Evolutionary conservation across 2,797 vertebrate species (phyloP).

Genomic region (Myotis pilosus): DNA sequence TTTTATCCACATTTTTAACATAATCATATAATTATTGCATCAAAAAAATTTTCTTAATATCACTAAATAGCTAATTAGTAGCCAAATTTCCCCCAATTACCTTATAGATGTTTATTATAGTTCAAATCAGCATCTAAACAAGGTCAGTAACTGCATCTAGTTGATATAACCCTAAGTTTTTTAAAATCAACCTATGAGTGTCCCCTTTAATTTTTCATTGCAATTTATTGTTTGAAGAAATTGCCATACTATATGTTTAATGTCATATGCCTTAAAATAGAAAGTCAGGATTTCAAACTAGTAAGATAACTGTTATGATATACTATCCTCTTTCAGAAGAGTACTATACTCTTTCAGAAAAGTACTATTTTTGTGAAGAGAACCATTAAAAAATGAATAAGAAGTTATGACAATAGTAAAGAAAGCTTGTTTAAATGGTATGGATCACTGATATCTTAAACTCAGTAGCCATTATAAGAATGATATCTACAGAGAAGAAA

Average conservation of each 20-base stretch:
- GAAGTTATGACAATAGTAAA: not conserved
- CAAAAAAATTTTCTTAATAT: constrained; percentile 20
- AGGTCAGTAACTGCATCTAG: not conserved
- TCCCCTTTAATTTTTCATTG: not conserved
- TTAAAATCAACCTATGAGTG: not conserved
- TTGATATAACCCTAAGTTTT: not conserved
- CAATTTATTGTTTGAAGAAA: constrained; percentile 12
- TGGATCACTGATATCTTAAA: not conserved
- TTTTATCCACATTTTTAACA: constrained; percentile 28
- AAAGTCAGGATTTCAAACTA: not conserved
- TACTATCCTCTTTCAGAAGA: not conserved
- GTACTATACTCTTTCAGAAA: not conserved
- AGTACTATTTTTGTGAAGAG: not conserved
- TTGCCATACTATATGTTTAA: constrained; percentile 1
- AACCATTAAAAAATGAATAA: not conserved
- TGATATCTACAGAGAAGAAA: not conserved
- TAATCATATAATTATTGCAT: not conserved
- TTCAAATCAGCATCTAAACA: not conserved
- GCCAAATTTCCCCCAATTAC: not conserved
- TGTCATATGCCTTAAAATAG: not conserved
- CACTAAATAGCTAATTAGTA: constrained; percentile 8
- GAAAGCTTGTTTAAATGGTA: not conserved
- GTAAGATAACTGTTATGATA: not conserved
- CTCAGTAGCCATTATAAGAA: not conserved
- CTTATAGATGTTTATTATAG: not conserved